These are phyloP conservation scores for Drosophila bocki DNA, from an alignment of 1,140 invertebrate genomes.

Conservation along the genomic window DNA sequence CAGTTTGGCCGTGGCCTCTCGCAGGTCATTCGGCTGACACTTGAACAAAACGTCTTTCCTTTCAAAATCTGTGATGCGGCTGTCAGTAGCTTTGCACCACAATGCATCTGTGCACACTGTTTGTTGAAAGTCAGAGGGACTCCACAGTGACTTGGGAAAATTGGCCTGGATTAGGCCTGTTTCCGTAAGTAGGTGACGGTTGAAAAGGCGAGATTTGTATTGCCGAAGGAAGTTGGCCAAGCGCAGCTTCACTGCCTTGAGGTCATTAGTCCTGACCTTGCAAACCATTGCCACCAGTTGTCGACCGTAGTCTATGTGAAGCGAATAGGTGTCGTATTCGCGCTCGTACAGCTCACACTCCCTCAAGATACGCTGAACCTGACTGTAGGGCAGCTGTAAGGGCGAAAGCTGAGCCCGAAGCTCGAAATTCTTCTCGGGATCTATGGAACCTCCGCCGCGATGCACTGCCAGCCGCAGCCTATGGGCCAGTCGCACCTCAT, in stretches of 20 bases:
- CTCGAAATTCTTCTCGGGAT: conserved; percentile 37
- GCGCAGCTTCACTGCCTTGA: conserved; percentile 28
- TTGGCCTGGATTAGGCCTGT: conserved; percentile 53
- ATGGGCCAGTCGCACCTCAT: conserved; percentile 33
- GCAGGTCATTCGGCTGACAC: conserved; percentile 42
- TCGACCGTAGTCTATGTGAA: conserved; percentile 43
- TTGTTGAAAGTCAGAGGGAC: conserved; percentile 27
- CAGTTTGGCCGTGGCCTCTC: conserved; percentile 34
- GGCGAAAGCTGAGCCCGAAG: conserved; percentile 27
- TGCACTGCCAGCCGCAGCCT: conserved; percentile 53
- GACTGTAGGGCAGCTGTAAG: conserved; percentile 36
- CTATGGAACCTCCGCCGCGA: conserved; percentile 45
- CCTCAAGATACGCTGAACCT: conserved; percentile 38
- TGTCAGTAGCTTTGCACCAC: conserved; percentile 51
- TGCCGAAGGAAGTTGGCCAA: conserved; percentile 30
- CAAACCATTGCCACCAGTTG: conserved; percentile 48
- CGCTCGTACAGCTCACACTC: conserved; percentile 53
- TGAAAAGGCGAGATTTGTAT: conserved; percentile 38
- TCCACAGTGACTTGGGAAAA: conserved; percentile 7
- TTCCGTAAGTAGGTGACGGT: conserved; percentile 42
- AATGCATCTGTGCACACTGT: conserved; percentile 42
- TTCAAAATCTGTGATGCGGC: conserved; percentile 21
- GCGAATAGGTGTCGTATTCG: conserved; percentile 17
- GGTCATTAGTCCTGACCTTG: conserved; percentile 48
- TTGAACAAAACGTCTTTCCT: conserved; percentile 50